phyloP scores from a whole-genome alignment of 1,140 invertebrate species.

The Elysia chlorotica region DNA sequence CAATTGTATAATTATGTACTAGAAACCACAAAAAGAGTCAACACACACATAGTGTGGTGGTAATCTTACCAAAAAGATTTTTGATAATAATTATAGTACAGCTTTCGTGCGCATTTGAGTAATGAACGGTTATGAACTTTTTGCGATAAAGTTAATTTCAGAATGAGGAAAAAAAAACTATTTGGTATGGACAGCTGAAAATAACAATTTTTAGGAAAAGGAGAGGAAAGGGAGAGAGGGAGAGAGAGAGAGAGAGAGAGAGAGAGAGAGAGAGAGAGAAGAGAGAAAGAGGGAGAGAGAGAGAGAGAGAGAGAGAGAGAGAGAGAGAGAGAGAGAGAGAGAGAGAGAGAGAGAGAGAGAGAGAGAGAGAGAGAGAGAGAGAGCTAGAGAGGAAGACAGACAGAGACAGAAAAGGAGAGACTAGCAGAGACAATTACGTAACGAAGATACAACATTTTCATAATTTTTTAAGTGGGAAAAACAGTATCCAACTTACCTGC shows the following conservation, averaged over 20 bases:
- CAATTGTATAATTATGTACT: too few relatives aligned
- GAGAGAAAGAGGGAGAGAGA: neutral
- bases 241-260: neutral
- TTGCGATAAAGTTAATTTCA: too few relatives aligned
- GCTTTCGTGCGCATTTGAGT: too few relatives aligned
- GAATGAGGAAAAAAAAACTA: too few relatives aligned
- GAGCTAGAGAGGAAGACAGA: neutral
- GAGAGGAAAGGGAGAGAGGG: neutral
- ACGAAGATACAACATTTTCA: too few relatives aligned
- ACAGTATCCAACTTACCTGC: too few relatives aligned
- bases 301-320: constrained; percentile 14
- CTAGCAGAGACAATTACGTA: neutral
- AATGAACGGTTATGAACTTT: too few relatives aligned
- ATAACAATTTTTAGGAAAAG: neutral
- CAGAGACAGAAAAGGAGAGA: constrained; percentile 6
- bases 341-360: neutral
- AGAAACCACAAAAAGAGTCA: too few relatives aligned
- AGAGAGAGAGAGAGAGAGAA: neutral
- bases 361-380: neutral
- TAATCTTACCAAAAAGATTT: too few relatives aligned
- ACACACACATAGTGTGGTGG: too few relatives aligned
- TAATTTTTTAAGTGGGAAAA: too few relatives aligned
- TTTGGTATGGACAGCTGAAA: neutral
- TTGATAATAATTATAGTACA: too few relatives aligned
- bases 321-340: constrained; percentile 5